phyloP scores from a whole-genome alignment of 2,113 vertebrate species.

The Thomomys bottae region DNA sequence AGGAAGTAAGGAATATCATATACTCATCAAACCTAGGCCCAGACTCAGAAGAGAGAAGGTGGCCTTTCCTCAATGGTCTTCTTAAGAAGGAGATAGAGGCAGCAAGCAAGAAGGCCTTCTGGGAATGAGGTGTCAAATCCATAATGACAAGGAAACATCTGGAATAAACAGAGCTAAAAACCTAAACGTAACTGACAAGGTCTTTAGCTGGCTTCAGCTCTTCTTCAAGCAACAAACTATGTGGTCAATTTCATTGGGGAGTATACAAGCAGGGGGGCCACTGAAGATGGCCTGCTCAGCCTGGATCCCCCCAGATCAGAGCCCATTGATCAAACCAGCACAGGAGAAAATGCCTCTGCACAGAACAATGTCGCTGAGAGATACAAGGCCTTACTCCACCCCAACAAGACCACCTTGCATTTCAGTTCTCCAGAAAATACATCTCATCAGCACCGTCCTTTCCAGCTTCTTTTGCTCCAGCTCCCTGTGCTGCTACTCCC shows the following conservation, averaged over 20 bases:
- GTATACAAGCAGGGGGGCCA: background rate
- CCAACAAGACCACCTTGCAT: background rate
- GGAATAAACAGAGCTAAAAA: slow-evolving; percentile 10
- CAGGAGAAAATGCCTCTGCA: slow-evolving; percentile 65
- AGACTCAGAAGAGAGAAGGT: accelerated
- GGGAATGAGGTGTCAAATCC: slow-evolving; percentile 5
- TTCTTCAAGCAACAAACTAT: slow-evolving; percentile 46
- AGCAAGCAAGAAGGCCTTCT: background rate
- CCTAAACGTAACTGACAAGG: background rate
- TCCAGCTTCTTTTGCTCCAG: background rate
- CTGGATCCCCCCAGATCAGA: slow-evolving; percentile 31
- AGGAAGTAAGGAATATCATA: accelerated
- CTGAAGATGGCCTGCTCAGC: background rate
- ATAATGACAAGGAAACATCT: background rate
- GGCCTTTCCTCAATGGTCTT: background rate
- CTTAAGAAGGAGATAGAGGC: background rate
- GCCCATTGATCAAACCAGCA: slow-evolving; percentile 72
- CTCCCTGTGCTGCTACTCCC: background rate
- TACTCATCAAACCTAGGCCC: background rate
- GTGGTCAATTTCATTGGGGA: slow-evolving; percentile 72
- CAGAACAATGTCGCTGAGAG: background rate
- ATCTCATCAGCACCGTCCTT: accelerated
- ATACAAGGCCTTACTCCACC: accelerated
- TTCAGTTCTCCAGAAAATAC: slow-evolving; percentile 33
- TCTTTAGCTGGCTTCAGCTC: slow-evolving; percentile 65